Evolutionary conservation across 64 coral and sea anemone species (phyloP).

Genomic region (Montipora sp.): DNA sequence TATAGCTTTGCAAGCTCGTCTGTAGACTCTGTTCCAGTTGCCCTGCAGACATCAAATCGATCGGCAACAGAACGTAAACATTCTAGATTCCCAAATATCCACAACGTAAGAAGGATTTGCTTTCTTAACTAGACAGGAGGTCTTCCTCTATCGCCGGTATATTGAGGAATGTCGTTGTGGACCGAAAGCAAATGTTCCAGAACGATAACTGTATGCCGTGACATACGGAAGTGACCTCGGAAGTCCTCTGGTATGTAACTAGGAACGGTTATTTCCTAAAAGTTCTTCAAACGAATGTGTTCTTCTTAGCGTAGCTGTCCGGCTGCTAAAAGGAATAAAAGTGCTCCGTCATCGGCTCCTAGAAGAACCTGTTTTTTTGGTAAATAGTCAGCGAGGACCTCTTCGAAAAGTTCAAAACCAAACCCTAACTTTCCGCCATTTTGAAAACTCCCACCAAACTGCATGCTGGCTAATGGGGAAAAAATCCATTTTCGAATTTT

Average conservation of each 20-base stretch:
- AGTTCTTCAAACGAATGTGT: slow-evolving; percentile 13
- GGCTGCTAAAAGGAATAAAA: slow-evolving; percentile 20
- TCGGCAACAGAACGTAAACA: slow-evolving; percentile 28
- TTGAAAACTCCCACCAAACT: background rate
- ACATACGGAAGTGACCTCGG: slow-evolving; percentile 48
- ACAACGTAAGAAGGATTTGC: slow-evolving; percentile 17
- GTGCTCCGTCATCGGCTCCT: slow-evolving; percentile 1
- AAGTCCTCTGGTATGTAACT: slow-evolving; percentile 46
- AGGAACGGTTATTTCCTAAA: slow-evolving; percentile 29
- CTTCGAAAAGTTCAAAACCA: slow-evolving; percentile 3
- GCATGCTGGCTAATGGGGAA: background rate
- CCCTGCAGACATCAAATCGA: slow-evolving; percentile 39
- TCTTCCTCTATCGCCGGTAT: slow-evolving; percentile 22
- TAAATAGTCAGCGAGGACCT: background rate
- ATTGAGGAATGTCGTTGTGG: slow-evolving; percentile 33
- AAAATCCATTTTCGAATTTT: slow-evolving; percentile 22
- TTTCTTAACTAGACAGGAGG: slow-evolving; percentile 48
- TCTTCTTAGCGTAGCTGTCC: background rate
- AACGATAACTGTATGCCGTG: slow-evolving; percentile 30
- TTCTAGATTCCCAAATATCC: slow-evolving; percentile 46
- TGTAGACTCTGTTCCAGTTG: slow-evolving; percentile 36
- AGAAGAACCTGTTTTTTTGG: slow-evolving; percentile 1
- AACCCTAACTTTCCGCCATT: slow-evolving; percentile 19
- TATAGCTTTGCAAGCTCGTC: slow-evolving; percentile 24
- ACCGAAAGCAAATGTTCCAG: slow-evolving; percentile 19